Base-by-base conservation (phyloP, 2,113 vertebrate genomes). In the Podarcis muralis region DNA sequence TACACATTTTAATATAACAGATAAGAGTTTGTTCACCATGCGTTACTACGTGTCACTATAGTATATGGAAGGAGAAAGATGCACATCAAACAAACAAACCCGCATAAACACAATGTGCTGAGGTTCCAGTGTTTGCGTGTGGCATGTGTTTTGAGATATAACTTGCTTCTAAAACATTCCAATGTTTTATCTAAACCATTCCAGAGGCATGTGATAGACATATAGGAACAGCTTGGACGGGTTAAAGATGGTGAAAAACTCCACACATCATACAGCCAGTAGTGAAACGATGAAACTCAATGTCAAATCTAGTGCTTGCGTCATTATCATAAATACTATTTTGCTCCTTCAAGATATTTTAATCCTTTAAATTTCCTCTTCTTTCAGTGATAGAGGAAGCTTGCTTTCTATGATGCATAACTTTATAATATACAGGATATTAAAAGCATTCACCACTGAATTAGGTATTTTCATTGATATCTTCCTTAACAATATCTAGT, bases 311-410 rank as follows among this genome's bases (percentile, higher is more conserved):
- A 48, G 30, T 23, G 32, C 32, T 65, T 83, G 81, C 66, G 27
- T 93, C 92, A 94, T 93, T 91, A 91, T 87, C 53, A 92, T 87
- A 88, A 40, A 88, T 92, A 83, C 48, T 85, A 88, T 88, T 92
- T 89, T 87, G 30, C 27, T 48, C 13, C 93, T 95, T 92, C 87
- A 89, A 94, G 93, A 89, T 94, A 94, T 94, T 95, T 95, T 94
- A 95, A 93, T 96, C 79, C 95, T 93, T 94, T 91, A 96, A 96
- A 96, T 95, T 96, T 96, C 94, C 95, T 96, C 87, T 95, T 93
- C 72, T 94, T 91, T 88, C 95, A 92, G 83, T 0, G 0, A 89
- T 92, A 94, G 92, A 94, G 95, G 94, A 95, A 91, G 94, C 90
- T 95, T 94, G 91, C 94, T 95, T 93, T 95, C 94, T 95, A 94